Conservation (phyloP, 2,888 invertebrate species). For the Drosophila subsilvestris region DNA sequence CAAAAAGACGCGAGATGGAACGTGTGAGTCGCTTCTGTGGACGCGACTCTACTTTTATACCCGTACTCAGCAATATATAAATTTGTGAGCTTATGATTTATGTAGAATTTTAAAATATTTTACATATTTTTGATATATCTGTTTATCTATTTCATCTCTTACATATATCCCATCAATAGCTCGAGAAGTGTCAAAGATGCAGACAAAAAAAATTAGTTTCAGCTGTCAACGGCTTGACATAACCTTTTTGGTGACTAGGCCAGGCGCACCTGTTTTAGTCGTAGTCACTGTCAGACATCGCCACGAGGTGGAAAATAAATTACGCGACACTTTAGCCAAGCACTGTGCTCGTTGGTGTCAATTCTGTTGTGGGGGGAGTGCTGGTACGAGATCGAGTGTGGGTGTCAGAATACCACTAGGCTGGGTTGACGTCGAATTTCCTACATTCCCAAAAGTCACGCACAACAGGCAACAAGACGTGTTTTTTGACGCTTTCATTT, state of each 20-base stretch:
- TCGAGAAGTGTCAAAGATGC: too few species aligned
- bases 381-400: constrained; percentile 2
- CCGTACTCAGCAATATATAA: too few species aligned
- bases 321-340: constrained; percentile 47
- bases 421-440: constrained; percentile 25
- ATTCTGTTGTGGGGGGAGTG: constrained; percentile 16
- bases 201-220: constrained; percentile 41
- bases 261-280: background rate
- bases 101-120: too few species aligned
- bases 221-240: constrained; percentile 43
- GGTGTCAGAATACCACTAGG: constrained; percentile 10
- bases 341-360: constrained; percentile 37
- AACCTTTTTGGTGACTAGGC: constrained; percentile 26
- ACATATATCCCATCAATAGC: too few species aligned
- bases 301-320: constrained; percentile 47
- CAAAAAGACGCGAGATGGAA: too few species aligned
- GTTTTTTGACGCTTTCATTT: constrained; percentile 9
- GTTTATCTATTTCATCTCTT: too few species aligned
- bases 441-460: constrained; percentile 44
- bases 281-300: constrained; percentile 47
- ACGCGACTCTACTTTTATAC: too few species aligned
- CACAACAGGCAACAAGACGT: constrained; percentile 41
- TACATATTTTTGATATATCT: too few species aligned
- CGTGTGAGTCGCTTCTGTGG: too few species aligned
- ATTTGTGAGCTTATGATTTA: too few species aligned